Base-by-base conservation (phyloP, 2,888 invertebrate genomes). In the Hybos culiciformis region DNA sequence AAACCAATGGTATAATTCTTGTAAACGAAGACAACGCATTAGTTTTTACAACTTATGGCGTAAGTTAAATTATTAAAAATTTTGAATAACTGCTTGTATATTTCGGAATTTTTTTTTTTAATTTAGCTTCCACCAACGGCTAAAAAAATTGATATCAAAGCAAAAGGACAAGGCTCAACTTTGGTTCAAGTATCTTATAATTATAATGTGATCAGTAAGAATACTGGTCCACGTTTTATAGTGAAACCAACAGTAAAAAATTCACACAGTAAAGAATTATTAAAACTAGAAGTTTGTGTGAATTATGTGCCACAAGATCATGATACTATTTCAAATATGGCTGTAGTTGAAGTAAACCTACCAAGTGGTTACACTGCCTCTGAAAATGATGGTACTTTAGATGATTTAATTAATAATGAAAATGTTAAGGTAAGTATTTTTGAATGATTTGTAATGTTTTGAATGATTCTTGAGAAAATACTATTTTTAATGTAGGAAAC, bases 291-390 rank as follows among this genome's bases (percentile, higher is more conserved):
- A 8, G 74, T 90, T 44, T 92, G 92, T 56, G 75, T 82, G 40
- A 80, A 80, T 75, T 85, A 70, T 40, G 40, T 55, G 3, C 58
- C 58, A 0, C 45, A 51, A 1, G 54, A 54, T 6, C 44, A 44
- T 2, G 53, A 54, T 12, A 55, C 54, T 8, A 56, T 73, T 26
- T 79, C 81, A 47, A 93, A 93, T 51, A 83, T 93, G 79, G 85
- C 88, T 11, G 81, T 93, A 1, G 82, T 93, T 73, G 90, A 91
- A 56, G 82, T 93, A 0, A 78, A 78, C 47, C 70, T 94, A 45
- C 91, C 92, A 0, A 91, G 91, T 1, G 93, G 94, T n/a, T 94
- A 83, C 60, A 76, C 83, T 1, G 83, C 86, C 12, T 19, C 37
- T 4, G 37, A 24, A 17, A 24, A 24, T 24, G 24, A 23, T 37